Conservation (phyloP, 2,113 vertebrate species). For the Rissa tridactyla region DNA sequence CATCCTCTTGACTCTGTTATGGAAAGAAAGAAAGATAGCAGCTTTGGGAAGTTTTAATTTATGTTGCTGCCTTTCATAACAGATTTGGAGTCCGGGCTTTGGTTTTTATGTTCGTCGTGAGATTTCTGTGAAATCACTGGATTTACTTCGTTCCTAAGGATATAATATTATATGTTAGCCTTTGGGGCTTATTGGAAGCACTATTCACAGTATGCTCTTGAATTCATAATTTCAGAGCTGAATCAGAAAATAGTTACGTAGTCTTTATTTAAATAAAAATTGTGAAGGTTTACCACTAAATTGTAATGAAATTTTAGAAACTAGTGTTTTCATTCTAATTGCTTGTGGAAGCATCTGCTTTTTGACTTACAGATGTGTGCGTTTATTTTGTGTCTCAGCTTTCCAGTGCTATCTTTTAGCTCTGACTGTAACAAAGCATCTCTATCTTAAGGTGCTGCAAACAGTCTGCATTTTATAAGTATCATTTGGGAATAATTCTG, state of each 20-base stretch:
- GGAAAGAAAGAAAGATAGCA: not conserved
- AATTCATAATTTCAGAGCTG: not conserved
- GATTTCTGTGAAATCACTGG: not conserved
- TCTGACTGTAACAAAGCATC: not conserved
- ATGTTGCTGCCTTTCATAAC: not conserved
- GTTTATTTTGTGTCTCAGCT: not conserved
- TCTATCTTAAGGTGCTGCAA: not conserved
- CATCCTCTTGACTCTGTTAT: not conserved
- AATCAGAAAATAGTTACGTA: not conserved
- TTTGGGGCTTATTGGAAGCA: not conserved
- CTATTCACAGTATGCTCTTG: not conserved
- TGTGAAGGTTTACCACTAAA: not conserved
- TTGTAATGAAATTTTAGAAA: not conserved
- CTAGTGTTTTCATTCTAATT: not conserved
- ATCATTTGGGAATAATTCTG: not conserved
- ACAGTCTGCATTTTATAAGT: not conserved
- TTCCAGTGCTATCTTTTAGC: not conserved
- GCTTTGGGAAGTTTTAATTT: not conserved
- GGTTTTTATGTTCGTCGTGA: not conserved
- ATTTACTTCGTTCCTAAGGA: not conserved
- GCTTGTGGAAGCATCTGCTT: not conserved
- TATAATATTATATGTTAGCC: not conserved
- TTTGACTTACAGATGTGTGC: not conserved
- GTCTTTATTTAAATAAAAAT: not conserved
- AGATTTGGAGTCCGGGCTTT: not conserved